phyloP scores from a whole-genome alignment of 1,140 invertebrate species.

The Magallana angulata region DNA sequence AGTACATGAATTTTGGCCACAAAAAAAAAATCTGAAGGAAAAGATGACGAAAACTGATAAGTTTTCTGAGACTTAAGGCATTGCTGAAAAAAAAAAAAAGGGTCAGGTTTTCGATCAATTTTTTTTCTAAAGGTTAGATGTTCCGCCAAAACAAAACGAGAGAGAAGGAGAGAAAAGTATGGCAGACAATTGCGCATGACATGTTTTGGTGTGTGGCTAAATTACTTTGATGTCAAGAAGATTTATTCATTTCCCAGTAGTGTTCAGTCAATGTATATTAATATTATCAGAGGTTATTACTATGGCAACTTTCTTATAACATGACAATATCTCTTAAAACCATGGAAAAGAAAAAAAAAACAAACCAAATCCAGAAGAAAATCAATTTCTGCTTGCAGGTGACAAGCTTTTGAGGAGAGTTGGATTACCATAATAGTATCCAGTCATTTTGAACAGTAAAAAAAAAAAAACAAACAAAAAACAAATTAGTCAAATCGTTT shows the following conservation, averaged over 20 bases:
- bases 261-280: background rate
- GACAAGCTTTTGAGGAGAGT: background rate
- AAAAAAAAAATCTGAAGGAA: too few species aligned
- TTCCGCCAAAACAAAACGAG: background rate
- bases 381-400: background rate
- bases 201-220: background rate
- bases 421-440: too few species aligned
- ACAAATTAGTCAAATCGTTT: too few species aligned
- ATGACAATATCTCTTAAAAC: background rate
- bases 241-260: constrained; percentile 3
- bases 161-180: background rate
- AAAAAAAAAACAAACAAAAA: too few species aligned
- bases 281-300: background rate
- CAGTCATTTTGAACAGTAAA: too few species aligned
- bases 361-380: background rate
- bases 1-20: too few species aligned
- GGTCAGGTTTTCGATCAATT: background rate
- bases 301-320: background rate
- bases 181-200: background rate
- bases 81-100: too few species aligned
- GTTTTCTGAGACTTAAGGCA: too few species aligned
- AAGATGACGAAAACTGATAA: too few species aligned
- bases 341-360: background rate
- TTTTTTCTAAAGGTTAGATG: background rate
- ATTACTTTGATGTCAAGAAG: background rate